Base-by-base conservation (phyloP, 2,113 vertebrate species). In the Malurus elegans region DNA sequence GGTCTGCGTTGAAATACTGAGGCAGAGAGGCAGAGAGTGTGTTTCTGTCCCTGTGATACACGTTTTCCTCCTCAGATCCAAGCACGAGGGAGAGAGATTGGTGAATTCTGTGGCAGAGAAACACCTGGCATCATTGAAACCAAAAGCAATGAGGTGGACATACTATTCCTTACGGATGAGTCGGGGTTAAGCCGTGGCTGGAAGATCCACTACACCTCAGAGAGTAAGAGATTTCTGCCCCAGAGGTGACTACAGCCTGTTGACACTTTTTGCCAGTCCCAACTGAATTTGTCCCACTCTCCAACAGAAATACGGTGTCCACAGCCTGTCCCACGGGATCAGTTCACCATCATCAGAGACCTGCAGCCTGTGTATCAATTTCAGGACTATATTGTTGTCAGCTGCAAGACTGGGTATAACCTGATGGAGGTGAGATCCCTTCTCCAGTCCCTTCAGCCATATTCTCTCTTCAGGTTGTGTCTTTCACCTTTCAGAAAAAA, bases 131-230 rank as follows among this genome's bases (percentile, higher is more conserved):
- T 50, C 65, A 89, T 98, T 17, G 97, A 98, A 91, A 98, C 97
- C 80, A 95, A 86, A 29, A 98, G 98, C 95, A 97, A 97, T 34
- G 95, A 96, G 3, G 98, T 98, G 40, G 97, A 98, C 28, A 89
- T 98, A 51, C 82, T 98, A 40, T 98, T 98, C 90, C 80, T 98
- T 93, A 98, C 98, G 0, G 98, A 98, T 7, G 98, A 98, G 12
- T 98, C 98, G 0, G 98, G 98, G 54, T 97, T 97, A 94, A 98
- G 98, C 92, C 95, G 61, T 53, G 98, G 98, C 81, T 98, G 98
- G 98, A 98, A 97, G 87, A 93, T 98, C 48, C 96, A 40, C 86
- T 98, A 98, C 65, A 98, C 97, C 50, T 97, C 97, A 0, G 95
- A 98, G 53, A 96, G 98, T 98, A 96, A 98, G 96, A 48, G 17